Base-by-base conservation (phyloP, 2,888 invertebrate genomes). In the Beris morrisii region DNA sequence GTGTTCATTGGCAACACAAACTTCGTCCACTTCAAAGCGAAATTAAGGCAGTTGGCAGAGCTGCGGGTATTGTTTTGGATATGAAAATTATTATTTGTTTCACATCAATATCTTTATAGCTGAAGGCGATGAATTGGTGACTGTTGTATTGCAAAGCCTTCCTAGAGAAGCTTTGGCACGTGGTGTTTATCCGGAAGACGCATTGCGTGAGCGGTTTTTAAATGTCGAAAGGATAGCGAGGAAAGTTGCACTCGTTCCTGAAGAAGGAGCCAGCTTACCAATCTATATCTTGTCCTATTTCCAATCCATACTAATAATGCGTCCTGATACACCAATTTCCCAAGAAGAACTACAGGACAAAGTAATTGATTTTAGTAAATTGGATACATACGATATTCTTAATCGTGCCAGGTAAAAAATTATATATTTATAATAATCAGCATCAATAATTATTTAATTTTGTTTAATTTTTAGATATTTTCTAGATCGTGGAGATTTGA, bases 151-250 rank as follows among this genome's bases (percentile, higher is more conserved):
- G 46, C 83, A 87, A 66, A 88, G 90, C 59, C 89, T 98, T 72
- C 92, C 96, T 0, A 78, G 84, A 28, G 89, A 90, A 71, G 93
- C 92, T 0, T 82, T 87, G 12, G 84, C 87, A 30, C 85, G 91
- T 59, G 97, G 97, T 5, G 92, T 97, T 15, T 92, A 87, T 77
- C 92, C 95, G 0, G 95, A 97, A 79, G 90, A 91, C 73, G 88
- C 91, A 5, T 83, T 98, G 38, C 85, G 91, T 67, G 92, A 93
- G 71, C 85, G 93, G 70, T 98, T 97, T 79, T 81, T 92, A 7
- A 87, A 87, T 82, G 87, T 95, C 73, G 92, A 92, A 75, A 84
- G 86, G 67, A 86, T 93, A 9, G 95, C 95, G 4, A 85, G 89
- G 67, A 88, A 89, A 71, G 87, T 97, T 63, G 95, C 97, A 0